phyloP scores from a whole-genome alignment of 2,888 invertebrate species.

The Hyles lineata region DNA sequence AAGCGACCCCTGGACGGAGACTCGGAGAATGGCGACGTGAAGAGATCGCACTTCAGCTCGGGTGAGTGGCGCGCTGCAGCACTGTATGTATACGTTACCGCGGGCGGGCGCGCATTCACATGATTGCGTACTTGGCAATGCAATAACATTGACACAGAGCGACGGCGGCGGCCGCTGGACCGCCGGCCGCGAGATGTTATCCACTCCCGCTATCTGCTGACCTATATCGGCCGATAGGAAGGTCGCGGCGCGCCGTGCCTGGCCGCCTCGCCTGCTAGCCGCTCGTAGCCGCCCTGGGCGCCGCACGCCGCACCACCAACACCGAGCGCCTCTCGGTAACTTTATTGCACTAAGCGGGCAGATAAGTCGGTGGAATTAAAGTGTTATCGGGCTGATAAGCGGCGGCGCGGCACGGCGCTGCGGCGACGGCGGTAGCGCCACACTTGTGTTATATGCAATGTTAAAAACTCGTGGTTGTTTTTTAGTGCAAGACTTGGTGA shows the following conservation, averaged over 20 bases:
- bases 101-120: constrained; percentile 34
- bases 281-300: neutral
- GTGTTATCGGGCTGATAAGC: constrained; percentile 55
- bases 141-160: constrained; percentile 78
- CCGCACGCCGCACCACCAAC: constrained; percentile 30
- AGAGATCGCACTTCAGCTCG: constrained; percentile 95
- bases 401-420: constrained; percentile 35
- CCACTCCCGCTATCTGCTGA: constrained; percentile 76
- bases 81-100: constrained; percentile 40
- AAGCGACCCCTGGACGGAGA: constrained; percentile 95
- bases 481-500: constrained; percentile 86
- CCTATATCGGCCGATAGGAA: constrained; percentile 73
- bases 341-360: constrained; percentile 46
- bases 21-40: constrained; percentile 94
- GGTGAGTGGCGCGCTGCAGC: constrained; percentile 85
- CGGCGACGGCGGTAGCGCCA: constrained; percentile 34
- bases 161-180: constrained; percentile 65
- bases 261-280: constrained; percentile 3
- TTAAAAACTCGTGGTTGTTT: constrained; percentile 83
- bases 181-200: constrained; percentile 80
- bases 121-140: constrained; percentile 75
- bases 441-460: constrained; percentile 73
- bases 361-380: constrained; percentile 47
- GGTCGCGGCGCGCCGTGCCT: constrained; percentile 58
- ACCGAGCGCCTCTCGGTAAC: constrained; percentile 43